phyloP scores from a whole-genome alignment of 2,113 vertebrate species.

The Phalacrocorax aristotelis region DNA sequence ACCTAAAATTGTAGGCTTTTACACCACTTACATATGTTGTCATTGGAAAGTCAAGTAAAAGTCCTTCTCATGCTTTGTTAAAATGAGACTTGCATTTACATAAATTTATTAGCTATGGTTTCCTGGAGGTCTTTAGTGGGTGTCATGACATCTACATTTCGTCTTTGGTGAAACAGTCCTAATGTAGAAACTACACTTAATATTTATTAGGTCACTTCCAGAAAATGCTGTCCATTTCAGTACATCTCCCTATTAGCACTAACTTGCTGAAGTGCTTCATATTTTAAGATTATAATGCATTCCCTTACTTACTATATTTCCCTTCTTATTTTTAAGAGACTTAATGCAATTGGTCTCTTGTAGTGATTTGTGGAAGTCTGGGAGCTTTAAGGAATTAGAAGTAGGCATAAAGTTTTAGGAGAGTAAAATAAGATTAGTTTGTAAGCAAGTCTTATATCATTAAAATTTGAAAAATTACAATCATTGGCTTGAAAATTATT shows the following conservation, averaged over 20 bases:
- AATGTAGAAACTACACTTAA: neutral
- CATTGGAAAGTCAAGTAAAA: neutral
- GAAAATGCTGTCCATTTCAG: neutral
- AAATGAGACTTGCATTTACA: neutral
- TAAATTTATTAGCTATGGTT: neutral
- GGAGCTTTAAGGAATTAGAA: neutral
- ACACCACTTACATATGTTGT: rapidly evolving
- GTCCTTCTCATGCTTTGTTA: neutral
- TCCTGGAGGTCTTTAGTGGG: neutral
- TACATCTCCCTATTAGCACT: neutral
- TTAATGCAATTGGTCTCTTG: neutral
- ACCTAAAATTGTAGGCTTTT: neutral
- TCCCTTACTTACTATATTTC: neutral
- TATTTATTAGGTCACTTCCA: neutral
- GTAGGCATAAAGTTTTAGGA: neutral
- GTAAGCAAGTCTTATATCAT: neutral
- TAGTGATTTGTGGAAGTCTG: neutral
- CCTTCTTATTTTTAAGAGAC: neutral
- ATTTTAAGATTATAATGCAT: neutral
- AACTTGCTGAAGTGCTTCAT: neutral
- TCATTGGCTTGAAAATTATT: neutral
- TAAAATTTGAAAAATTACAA: neutral
- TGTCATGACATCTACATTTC: neutral
- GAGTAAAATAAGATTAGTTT: neutral
- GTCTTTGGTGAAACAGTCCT: neutral